phyloP scores from a whole-genome alignment of 2,888 invertebrate genomes.

The Erebia palarica region DNA sequence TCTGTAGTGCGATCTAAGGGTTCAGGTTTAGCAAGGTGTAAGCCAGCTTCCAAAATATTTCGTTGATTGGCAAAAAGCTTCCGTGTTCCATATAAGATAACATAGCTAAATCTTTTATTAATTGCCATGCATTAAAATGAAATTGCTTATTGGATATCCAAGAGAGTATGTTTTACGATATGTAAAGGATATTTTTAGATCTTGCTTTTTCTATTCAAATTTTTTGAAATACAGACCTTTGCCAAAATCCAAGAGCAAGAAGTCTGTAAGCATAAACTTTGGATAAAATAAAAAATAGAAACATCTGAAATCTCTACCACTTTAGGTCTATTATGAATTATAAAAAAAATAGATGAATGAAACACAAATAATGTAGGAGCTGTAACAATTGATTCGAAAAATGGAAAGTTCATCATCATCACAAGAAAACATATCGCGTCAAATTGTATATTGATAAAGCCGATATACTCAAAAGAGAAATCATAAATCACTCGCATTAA shows the following conservation, averaged over 20 bases:
- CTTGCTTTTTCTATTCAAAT: background rate
- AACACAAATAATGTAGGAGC: background rate
- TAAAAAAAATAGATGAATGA: background rate
- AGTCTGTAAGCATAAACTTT: background rate
- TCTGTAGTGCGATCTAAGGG: background rate
- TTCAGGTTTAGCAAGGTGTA: background rate
- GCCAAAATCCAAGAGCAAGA: background rate
- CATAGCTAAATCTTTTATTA: slow-evolving; percentile 1
- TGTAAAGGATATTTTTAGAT: background rate
- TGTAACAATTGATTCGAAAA: slow-evolving; percentile 2
- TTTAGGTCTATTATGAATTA: background rate
- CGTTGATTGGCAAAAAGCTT: slow-evolving; percentile 8
- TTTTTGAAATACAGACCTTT: background rate
- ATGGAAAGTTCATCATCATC: slow-evolving; percentile 7
- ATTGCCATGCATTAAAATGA: slow-evolving; percentile 5
- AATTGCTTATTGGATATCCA: background rate
- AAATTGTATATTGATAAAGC: slow-evolving; percentile 35
- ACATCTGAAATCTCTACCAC: background rate
- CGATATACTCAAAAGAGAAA: slow-evolving; percentile 41
- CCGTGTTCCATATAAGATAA: background rate
- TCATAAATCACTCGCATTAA: slow-evolving; percentile 68
- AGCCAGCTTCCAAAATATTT: background rate
- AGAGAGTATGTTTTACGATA: background rate
- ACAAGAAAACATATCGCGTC: slow-evolving; percentile 28
- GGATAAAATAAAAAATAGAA: background rate